These are phyloP conservation scores for Tonatia bakeri DNA, from an alignment of 2,113 vertebrate genomes.

Conservation along the genomic window DNA sequence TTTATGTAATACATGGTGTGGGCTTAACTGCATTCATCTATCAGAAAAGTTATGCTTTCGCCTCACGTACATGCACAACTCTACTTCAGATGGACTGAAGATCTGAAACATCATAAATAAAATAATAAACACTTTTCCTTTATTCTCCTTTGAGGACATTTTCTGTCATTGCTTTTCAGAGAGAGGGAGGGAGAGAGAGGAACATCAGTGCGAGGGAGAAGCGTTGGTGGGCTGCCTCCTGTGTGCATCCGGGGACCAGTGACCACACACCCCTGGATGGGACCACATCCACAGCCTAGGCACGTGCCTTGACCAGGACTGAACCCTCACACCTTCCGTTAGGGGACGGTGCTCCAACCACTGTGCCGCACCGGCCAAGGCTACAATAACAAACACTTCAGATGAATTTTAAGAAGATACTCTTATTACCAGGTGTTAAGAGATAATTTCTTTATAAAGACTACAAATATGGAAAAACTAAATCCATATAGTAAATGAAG, in stretches of 20 bases:
- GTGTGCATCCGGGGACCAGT: too few relatives aligned
- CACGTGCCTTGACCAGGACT: too few relatives aligned
- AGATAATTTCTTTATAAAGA: constrained; percentile 6
- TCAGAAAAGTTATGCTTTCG: neutral
- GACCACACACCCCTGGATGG: too few relatives aligned
- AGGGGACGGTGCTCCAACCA: too few relatives aligned
- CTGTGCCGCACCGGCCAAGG: too few relatives aligned
- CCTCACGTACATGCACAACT: neutral
- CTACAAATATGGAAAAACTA: neutral
- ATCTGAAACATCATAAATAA: neutral
- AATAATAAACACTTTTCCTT: neutral
- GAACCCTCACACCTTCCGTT: too few relatives aligned
- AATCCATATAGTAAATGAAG: neutral
- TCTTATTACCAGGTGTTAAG: neutral
- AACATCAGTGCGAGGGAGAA: too few relatives aligned
- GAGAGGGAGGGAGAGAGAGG: too few relatives aligned
- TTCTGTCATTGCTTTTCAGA: too few relatives aligned
- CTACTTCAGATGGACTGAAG: neutral
- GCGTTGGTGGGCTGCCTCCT: too few relatives aligned
- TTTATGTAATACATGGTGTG: neutral
- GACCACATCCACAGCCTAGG: too few relatives aligned
- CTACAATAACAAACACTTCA: neutral
- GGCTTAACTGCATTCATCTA: neutral
- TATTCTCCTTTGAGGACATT: too few relatives aligned
- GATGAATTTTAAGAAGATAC: neutral